Percentiles rank a stretch among this genome's conserved stretches.
These are phyloP conservation scores for Coccyzus lansbergi DNA, from an alignment of 2,797 vertebrate genomes.

Conservation along the genomic window DNA sequence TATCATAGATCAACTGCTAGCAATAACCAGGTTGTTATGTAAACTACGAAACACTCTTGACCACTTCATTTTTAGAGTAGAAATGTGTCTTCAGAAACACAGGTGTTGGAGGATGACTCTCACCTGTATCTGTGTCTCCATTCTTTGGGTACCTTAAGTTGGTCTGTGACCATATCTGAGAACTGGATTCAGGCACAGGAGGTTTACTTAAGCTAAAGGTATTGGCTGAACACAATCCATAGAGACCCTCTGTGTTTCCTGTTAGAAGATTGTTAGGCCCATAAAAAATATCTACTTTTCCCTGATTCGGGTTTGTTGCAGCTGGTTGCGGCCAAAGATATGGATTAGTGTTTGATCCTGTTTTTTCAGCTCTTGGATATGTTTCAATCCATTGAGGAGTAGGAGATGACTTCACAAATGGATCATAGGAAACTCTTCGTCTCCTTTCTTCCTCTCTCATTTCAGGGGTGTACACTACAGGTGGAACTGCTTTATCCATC, in stretches of 20 bases:
- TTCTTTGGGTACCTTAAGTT: neutral
- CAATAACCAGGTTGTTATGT: neutral
- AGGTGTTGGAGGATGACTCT: neutral
- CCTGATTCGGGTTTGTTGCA: neutral
- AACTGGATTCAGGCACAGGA: conserved; percentile 74
- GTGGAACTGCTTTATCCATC: conserved; percentile 59
- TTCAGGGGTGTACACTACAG: neutral
- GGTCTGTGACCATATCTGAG: neutral
- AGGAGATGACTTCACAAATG: conserved; percentile 5
- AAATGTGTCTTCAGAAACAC: neutral
- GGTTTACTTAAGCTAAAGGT: conserved; percentile 29
- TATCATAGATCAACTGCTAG: neutral
- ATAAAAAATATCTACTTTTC: neutral
- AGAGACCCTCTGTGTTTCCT: neutral
- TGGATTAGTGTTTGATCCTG: neutral
- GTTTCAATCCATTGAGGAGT: neutral
- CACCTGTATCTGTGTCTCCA: conserved; percentile 22
- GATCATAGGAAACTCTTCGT: conserved; percentile 67
- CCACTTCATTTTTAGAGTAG: neutral
- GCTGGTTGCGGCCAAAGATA: neutral
- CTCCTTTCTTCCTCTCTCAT: conserved; percentile 65
- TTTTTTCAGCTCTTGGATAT: conserved; percentile 6
- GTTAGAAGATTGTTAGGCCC: neutral
- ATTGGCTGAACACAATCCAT: neutral
- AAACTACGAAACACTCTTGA: neutral